Percentiles rank a stretch among this genome's conserved stretches.
Conservation (phyloP, 1,140 invertebrate species). For the Tenebrio molitor region DNA sequence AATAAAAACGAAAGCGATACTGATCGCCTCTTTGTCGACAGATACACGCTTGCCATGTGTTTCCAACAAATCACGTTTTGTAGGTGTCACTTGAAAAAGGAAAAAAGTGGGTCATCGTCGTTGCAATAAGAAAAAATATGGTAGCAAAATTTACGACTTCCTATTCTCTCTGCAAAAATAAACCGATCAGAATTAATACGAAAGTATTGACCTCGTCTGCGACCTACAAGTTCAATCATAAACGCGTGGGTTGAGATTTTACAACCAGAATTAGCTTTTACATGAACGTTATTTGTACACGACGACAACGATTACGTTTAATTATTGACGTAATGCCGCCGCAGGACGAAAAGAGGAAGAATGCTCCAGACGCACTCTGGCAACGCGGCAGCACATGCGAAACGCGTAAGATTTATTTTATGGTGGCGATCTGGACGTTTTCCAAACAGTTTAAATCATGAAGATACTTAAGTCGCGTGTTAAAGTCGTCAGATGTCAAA, state of each 20-base stretch:
- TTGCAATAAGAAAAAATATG: background rate
- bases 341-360: slow-evolving; percentile 3
- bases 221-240: slow-evolving; percentile 59
- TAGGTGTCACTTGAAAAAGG: slow-evolving; percentile 3
- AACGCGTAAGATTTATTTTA: background rate
- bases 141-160: slow-evolving; percentile 12
- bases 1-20: slow-evolving; percentile 24
- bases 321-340: background rate
- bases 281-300: slow-evolving; percentile 21
- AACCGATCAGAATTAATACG: slow-evolving; percentile 47
- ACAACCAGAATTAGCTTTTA: slow-evolving; percentile 33
- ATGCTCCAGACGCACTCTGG: background rate
- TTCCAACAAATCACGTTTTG: background rate
- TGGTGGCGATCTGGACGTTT: slow-evolving; percentile 9
- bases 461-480: slow-evolving; percentile 8
- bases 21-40: background rate
- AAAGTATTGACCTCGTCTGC: slow-evolving; percentile 61
- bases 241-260: slow-evolving; percentile 52
- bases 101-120: slow-evolving; percentile 12
- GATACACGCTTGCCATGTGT: slow-evolving; percentile 20
- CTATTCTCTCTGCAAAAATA: background rate
- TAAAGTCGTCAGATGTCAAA: slow-evolving; percentile 4
- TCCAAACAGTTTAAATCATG: slow-evolving; percentile 17
- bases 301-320: slow-evolving; percentile 18
- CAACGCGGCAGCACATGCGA: background rate